A percentile compares a stretch with the other conserved stretches of the same genome.
Evolutionary conservation across 2,888 invertebrate genomes (phyloP).

Genomic region (Piscicola geometra): DNA sequence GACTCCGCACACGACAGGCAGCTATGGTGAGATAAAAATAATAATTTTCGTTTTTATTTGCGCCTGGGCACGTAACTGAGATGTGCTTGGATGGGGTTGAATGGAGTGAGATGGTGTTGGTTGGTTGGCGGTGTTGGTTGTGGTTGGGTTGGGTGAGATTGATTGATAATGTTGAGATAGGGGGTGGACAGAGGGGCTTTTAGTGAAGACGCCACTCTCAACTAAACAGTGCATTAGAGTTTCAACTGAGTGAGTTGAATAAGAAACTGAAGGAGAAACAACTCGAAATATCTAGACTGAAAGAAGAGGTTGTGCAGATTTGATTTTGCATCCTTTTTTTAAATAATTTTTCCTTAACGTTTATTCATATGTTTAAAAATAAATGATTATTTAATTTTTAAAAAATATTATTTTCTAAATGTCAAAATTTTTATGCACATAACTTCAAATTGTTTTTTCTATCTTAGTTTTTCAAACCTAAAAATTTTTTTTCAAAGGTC

Average conservation of each 20-base stretch:
- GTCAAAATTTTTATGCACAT: too few species aligned
- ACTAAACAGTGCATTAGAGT: conserved; percentile 17
- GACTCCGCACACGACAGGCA: not conserved
- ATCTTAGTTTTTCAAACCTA: too few species aligned
- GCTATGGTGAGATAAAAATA: not conserved
- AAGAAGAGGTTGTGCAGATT: not conserved
- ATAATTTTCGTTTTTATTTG: not conserved
- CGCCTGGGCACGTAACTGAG: not conserved
- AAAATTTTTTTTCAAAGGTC: not conserved
- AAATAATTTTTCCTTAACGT: too few species aligned
- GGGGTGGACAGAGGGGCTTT: too few species aligned
- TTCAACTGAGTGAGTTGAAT: conserved; percentile 21
- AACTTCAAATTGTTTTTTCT: too few species aligned
- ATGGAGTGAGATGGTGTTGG: not conserved
- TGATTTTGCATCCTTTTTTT: too few species aligned
- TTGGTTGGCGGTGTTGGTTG: not conserved
- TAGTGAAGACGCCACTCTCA: too few species aligned
- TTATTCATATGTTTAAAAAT: too few species aligned
- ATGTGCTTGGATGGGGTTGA: not conserved
- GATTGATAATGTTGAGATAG: not conserved
- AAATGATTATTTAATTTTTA: too few species aligned
- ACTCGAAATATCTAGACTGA: not conserved
- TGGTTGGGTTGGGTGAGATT: not conserved
- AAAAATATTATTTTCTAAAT: too few species aligned
- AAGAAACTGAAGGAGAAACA: not conserved